Percentiles rank a stretch among this genome's conserved stretches.
phyloP scores from a whole-genome alignment of 2,888 invertebrate genomes.

The Hedya salicella region DNA sequence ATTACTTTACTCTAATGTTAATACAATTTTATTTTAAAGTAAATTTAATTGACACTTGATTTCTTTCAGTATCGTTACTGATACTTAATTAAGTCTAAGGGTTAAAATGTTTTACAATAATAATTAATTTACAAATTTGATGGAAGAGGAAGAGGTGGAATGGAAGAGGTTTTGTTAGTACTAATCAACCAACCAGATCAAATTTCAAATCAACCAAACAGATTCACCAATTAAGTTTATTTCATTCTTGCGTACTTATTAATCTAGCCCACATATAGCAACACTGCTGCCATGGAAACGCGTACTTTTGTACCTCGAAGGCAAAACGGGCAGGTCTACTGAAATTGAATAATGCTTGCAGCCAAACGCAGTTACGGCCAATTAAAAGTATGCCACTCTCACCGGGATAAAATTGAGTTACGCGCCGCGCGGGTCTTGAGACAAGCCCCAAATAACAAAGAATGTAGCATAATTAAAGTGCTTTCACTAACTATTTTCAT shows the following conservation, averaged over 20 bases:
- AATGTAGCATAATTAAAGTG: slow-evolving; percentile 67
- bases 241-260: background rate
- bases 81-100: too few species aligned
- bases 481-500: slow-evolving; percentile 65
- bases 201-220: too few species aligned
- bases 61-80: too few species aligned
- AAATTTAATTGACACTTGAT: too few species aligned
- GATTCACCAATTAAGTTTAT: too few species aligned
- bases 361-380: slow-evolving; percentile 82
- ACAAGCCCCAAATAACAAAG: slow-evolving; percentile 68
- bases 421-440: slow-evolving; percentile 67
- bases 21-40: too few species aligned
- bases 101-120: too few species aligned
- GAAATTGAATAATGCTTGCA: slow-evolving; percentile 83
- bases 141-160: too few species aligned
- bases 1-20: too few species aligned
- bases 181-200: too few species aligned
- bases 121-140: too few species aligned
- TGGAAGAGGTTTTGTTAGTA: too few species aligned
- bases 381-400: slow-evolving; percentile 83
- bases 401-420: slow-evolving; percentile 77
- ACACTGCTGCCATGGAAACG: background rate
- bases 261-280: background rate
- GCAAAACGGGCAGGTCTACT: slow-evolving; percentile 61
- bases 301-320: slow-evolving; percentile 58